Evolutionary conservation across 1,140 invertebrate genomes (phyloP).

Genomic region (Aplysia californica): DNA sequence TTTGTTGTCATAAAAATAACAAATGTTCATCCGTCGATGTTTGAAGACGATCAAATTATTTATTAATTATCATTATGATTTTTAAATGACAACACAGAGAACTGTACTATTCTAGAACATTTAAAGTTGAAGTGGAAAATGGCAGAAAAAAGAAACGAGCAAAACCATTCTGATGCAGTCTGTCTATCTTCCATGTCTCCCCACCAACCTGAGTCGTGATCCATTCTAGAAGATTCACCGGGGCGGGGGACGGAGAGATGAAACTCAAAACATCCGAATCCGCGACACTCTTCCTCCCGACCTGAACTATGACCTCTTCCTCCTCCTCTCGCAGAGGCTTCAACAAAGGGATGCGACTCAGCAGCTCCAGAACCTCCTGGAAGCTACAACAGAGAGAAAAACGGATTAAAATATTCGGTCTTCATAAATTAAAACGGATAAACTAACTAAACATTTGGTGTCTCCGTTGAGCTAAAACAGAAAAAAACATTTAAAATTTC

Average conservation of each 20-base stretch:
- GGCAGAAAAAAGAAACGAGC: too few species aligned
- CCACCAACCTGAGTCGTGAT: constrained; percentile 15
- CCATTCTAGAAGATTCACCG: constrained; percentile 20
- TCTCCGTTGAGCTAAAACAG: too few species aligned
- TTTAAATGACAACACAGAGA: background rate
- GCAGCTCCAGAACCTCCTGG: background rate
- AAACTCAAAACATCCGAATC: background rate
- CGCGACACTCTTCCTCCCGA: background rate
- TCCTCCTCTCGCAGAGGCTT: constrained; percentile 1
- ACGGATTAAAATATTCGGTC: background rate
- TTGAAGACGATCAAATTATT: background rate
- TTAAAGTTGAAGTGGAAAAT: background rate
- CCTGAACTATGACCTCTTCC: background rate
- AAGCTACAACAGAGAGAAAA: background rate
- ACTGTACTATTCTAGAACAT: background rate
- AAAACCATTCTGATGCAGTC: too few species aligned
- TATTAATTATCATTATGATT: background rate
- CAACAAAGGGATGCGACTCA: constrained; percentile 21
- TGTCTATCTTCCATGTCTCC: too few species aligned
- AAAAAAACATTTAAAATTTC: too few species aligned
- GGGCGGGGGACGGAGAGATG: background rate
- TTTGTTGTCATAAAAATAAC: too few species aligned
- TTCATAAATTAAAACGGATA: too few species aligned
- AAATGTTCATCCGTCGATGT: background rate
- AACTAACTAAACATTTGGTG: too few species aligned